phyloP scores from a whole-genome alignment of 2,113 vertebrate genomes.

The Microtus pennsylvanicus region DNA sequence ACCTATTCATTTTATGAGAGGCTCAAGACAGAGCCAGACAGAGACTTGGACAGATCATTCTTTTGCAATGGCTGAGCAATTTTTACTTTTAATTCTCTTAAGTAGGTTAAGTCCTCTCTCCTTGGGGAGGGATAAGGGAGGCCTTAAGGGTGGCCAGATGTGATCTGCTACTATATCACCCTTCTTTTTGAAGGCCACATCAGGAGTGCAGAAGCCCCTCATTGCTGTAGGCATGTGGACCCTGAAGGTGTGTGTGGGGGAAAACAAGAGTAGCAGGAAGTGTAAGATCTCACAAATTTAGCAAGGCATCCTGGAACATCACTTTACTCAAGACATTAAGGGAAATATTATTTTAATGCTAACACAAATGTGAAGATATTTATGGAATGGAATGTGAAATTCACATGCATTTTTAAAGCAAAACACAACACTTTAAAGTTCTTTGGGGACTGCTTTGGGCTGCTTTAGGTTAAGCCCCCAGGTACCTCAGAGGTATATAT shows the following conservation, averaged over 20 bases:
- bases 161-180: background rate
- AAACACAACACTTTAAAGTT: constrained; percentile 69
- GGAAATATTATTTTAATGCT: constrained; percentile 65
- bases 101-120: background rate
- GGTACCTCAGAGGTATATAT: constrained; percentile 19
- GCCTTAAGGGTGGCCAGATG: background rate
- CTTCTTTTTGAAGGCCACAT: background rate
- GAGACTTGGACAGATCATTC: background rate
- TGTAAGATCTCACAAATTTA: constrained; percentile 22
- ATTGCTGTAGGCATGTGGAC: background rate
- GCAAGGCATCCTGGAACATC: background rate
- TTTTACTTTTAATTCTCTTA: background rate
- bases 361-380: constrained; percentile 72
- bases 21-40: background rate
- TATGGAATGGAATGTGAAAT: constrained; percentile 73
- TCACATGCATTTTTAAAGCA: constrained; percentile 74
- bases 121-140: background rate
- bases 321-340: constrained; percentile 46
- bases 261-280: background rate
- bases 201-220: background rate
- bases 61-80: background rate
- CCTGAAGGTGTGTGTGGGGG: background rate
- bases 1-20: background rate
- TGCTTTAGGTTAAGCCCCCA: constrained; percentile 56
- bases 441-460: constrained; percentile 56